phyloP scores from a whole-genome alignment of 2,113 vertebrate species.

The Pogona vitticeps region DNA sequence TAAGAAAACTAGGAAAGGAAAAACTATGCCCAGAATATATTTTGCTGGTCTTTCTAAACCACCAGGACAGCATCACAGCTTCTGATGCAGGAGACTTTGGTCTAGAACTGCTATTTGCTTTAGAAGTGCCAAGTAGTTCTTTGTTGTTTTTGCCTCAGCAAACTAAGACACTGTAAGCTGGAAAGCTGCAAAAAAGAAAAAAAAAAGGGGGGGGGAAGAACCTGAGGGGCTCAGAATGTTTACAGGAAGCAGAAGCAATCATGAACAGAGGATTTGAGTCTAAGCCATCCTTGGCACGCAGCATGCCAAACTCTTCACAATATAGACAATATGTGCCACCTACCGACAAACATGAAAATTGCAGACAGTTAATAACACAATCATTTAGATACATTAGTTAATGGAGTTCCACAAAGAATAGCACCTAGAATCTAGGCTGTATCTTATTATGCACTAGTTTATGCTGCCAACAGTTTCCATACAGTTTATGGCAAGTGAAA shows the following conservation, averaged over 20 bases:
- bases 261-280: background rate
- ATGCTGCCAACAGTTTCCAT: background rate
- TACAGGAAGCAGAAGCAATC: background rate
- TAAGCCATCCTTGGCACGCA: no score
- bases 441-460: background rate
- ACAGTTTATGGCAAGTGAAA: background rate
- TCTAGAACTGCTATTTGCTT: background rate
- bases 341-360: slow-evolving; percentile 42
- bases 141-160: background rate
- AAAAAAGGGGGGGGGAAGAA: background rate
- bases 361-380: background rate
- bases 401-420: background rate
- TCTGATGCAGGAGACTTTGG: background rate
- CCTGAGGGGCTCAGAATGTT: background rate
- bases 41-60: background rate
- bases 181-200: background rate
- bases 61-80: background rate
- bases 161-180: background rate
- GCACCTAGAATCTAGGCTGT: background rate
- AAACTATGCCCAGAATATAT: background rate
- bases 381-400: background rate
- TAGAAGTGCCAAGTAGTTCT: background rate
- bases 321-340: slow-evolving; percentile 35
- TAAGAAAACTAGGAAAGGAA: background rate
- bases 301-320: background rate